These are phyloP conservation scores for Acholoe squamosa DNA, from an alignment of 2,888 invertebrate species.

Conservation along the genomic window DNA sequence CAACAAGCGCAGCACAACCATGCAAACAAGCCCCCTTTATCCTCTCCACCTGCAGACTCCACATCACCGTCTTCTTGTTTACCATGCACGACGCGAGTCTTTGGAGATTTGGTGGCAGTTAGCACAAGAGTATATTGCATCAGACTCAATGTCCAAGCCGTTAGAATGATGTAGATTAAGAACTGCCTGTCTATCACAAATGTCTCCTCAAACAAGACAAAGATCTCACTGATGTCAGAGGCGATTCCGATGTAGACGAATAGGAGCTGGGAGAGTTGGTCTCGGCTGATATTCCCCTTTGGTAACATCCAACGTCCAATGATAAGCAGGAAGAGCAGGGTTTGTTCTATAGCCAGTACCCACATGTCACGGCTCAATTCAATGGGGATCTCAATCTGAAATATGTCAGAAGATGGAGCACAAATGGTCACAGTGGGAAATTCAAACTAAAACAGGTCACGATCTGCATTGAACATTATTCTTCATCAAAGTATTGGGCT, in stretches of 20 bases:
- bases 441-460: too few relatives aligned
- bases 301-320: conserved; percentile 80
- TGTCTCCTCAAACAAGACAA: conserved; percentile 76
- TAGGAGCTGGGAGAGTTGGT: conserved; percentile 83
- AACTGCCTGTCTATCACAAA: conserved; percentile 75
- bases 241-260: conserved; percentile 83
- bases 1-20: conserved; percentile 65
- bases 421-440: too few relatives aligned
- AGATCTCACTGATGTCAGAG: conserved; percentile 79
- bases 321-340: conserved; percentile 77
- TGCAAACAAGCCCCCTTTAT: background rate
- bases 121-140: conserved; percentile 82
- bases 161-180: conserved; percentile 83
- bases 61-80: background rate
- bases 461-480: too few relatives aligned
- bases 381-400: conserved; percentile 71
- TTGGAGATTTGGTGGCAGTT: conserved; percentile 78
- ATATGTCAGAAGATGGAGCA: too few relatives aligned
- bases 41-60: conserved; percentile 17
- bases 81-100: conserved; percentile 69
- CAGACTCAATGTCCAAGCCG: conserved; percentile 80
- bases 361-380: conserved; percentile 73
- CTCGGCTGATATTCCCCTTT: conserved; percentile 78
- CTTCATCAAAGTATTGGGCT: too few relatives aligned
- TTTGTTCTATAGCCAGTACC: conserved; percentile 77